phyloP scores from a whole-genome alignment of 2,797 vertebrate species.

The Myripristis jacobus region DNA sequence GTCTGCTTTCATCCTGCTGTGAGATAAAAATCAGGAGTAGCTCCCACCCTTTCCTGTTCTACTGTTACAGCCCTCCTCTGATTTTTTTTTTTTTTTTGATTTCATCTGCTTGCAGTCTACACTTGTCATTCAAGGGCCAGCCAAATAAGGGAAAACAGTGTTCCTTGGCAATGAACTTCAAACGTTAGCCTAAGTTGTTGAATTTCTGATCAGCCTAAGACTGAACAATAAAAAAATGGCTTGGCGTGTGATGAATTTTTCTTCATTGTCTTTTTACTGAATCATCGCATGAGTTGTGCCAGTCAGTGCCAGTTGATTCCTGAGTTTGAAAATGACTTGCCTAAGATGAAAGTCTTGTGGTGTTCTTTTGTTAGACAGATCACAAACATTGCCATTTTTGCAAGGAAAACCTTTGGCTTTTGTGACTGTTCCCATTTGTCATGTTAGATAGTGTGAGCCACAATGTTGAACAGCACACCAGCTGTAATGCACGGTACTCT shows the following conservation, averaged over 20 bases:
- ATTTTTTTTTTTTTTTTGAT: conserved; percentile 43
- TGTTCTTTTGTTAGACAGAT: not conserved
- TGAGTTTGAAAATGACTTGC: not conserved
- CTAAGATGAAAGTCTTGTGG: not conserved
- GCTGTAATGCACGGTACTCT: conserved; percentile 42
- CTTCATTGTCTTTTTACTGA: not conserved
- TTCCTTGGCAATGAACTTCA: not conserved
- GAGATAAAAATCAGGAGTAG: conserved; percentile 52
- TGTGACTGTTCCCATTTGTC: conserved; percentile 12
- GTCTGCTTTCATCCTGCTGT: conserved; percentile 43
- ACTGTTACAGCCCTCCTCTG: conserved; percentile 6
- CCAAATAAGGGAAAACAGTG: not conserved
- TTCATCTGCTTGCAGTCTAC: conserved; percentile 13
- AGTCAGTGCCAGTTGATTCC: not conserved
- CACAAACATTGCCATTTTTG: not conserved
- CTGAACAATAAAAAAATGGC: not conserved
- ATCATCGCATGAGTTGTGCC: not conserved
- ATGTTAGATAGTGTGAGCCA: conserved; percentile 39
- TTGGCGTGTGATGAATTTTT: not conserved
- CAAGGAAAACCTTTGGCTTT: conserved; percentile 8
- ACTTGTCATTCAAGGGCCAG: not conserved
- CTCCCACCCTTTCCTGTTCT: conserved; percentile 68
- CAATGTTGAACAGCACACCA: conserved; percentile 28
- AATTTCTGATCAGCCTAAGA: not conserved
- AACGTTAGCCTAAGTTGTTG: not conserved